phyloP scores from a whole-genome alignment of 2,113 vertebrate genomes.

The Carollia perspicillata region DNA sequence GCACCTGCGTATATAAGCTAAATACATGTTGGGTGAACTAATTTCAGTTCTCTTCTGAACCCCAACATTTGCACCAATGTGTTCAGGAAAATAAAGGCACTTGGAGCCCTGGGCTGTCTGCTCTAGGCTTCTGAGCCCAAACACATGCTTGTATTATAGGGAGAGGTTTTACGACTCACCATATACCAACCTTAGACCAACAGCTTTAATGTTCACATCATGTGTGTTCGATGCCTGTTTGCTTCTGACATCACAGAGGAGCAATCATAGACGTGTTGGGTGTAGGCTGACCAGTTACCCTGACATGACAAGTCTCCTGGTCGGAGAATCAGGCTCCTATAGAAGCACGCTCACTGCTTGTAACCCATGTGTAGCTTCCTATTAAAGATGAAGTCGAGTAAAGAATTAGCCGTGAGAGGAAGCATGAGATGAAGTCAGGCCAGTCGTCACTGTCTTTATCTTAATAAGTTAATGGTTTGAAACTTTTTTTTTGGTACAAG shows the following conservation, averaged over 20 bases:
- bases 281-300: background rate
- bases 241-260: background rate
- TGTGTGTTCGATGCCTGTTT: background rate
- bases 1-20: background rate
- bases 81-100: background rate
- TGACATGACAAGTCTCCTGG: background rate
- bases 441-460: background rate
- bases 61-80: background rate
- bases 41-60: background rate
- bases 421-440: background rate
- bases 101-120: background rate
- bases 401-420: background rate
- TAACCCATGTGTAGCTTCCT: background rate
- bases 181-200: background rate
- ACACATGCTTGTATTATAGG: background rate
- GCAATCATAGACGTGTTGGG: background rate
- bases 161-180: background rate
- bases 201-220: background rate
- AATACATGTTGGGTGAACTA: background rate
- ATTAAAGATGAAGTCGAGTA: background rate
- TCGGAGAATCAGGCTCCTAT: background rate
- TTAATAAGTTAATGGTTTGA: background rate
- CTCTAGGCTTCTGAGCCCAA: background rate
- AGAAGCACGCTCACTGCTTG: background rate
- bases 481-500: background rate